phyloP scores from a whole-genome alignment of 2,797 vertebrate species.

The Platyrinchus mystaceus region DNA sequence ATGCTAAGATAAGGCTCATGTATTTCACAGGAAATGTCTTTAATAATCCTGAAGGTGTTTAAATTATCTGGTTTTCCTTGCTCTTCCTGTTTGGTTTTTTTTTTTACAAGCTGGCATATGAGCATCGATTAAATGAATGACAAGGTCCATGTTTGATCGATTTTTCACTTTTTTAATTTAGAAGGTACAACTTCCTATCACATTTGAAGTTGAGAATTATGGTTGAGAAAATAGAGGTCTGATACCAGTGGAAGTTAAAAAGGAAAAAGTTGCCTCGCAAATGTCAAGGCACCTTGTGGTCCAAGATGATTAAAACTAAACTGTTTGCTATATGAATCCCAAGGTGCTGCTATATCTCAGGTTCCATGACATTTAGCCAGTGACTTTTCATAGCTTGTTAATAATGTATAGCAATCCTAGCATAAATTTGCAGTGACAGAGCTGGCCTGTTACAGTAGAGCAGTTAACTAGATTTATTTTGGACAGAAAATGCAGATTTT shows the following conservation, averaged over 20 bases:
- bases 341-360: slow-evolving; percentile 75
- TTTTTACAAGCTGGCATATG: background rate
- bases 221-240: slow-evolving; percentile 70
- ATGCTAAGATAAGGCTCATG: background rate
- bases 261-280: slow-evolving; percentile 73
- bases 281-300: slow-evolving; percentile 79
- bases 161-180: slow-evolving; percentile 74
- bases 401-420: slow-evolving; percentile 78
- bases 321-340: slow-evolving; percentile 80
- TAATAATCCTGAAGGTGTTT: background rate
- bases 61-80: slow-evolving; percentile 51
- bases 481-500: slow-evolving; percentile 67
- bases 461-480: slow-evolving; percentile 83
- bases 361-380: slow-evolving; percentile 76
- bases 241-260: slow-evolving; percentile 70
- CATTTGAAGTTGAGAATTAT: slow-evolving; percentile 72
- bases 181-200: slow-evolving; percentile 68
- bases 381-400: slow-evolving; percentile 81
- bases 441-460: slow-evolving; percentile 70
- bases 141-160: slow-evolving; percentile 54
- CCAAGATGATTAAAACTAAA: slow-evolving; percentile 82
- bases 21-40: background rate
- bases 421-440: slow-evolving; percentile 79
- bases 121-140: slow-evolving; percentile 64
- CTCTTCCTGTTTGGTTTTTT: background rate